A percentile compares a stretch with the other conserved stretches of the same genome.
Evolutionary conservation across 2,113 vertebrate genomes (phyloP).

Genomic region (Anguilla rostrata): DNA sequence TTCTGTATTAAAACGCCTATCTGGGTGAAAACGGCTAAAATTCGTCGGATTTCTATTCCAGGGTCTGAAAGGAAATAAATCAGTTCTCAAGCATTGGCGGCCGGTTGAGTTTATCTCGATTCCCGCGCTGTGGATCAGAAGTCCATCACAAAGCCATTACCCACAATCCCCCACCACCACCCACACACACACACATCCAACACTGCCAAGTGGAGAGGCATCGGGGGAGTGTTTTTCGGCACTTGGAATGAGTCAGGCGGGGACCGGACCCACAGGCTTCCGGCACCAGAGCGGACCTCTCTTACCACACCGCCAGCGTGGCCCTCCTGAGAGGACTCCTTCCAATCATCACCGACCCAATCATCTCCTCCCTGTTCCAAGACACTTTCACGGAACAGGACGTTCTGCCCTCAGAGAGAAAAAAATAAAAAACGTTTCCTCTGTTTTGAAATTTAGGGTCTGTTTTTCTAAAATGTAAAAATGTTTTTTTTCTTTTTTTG

Average conservation of each 20-base stretch:
- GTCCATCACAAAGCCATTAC: not conserved
- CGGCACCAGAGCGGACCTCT: not conserved
- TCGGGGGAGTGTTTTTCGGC: not conserved
- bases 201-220: not conserved
- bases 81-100: not conserved
- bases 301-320: not conserved
- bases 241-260: not conserved
- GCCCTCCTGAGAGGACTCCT: not conserved
- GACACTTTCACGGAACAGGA: not conserved
- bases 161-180: not conserved
- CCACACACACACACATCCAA: not conserved
- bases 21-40: not conserved
- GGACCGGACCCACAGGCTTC: not conserved
- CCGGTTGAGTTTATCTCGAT: not conserved
- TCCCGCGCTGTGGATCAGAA: not conserved
- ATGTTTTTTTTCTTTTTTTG: not conserved
- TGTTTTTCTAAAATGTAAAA: not conserved
- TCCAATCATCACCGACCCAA: not conserved
- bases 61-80: not conserved
- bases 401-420: not conserved
- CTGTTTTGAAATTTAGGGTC: not conserved
- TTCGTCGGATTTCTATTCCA: not conserved
- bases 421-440: not conserved
- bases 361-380: not conserved
- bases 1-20: slow-evolving; percentile 7